Evolutionary conservation across 2,797 vertebrate species (phyloP).

Genomic region (Chrosomus eos): DNA sequence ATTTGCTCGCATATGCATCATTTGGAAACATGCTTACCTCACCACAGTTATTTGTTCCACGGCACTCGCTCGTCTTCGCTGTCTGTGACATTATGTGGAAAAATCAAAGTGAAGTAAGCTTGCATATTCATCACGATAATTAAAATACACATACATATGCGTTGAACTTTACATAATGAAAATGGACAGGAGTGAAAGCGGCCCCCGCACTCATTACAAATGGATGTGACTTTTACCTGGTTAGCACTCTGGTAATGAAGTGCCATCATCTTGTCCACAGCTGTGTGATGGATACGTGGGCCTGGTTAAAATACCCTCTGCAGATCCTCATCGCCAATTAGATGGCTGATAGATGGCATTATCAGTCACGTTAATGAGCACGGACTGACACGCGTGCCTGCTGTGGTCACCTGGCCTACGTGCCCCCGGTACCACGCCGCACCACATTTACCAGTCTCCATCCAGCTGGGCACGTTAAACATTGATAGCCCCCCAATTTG

Average conservation of each 20-base stretch:
- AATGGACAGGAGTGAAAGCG: constrained; percentile 58
- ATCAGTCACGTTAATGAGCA: constrained; percentile 85
- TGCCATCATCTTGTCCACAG: constrained; percentile 61
- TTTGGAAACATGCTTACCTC: background rate
- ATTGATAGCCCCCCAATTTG: constrained; percentile 22
- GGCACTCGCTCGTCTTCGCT: background rate
- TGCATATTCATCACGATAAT: constrained; percentile 63
- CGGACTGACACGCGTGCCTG: constrained; percentile 71
- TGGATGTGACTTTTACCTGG: constrained; percentile 66
- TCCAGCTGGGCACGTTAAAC: constrained; percentile 44
- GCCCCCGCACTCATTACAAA: constrained; percentile 60
- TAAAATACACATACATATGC: constrained; percentile 58
- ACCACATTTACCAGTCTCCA: constrained; percentile 31
- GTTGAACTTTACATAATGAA: constrained; percentile 64
- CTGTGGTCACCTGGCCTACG: constrained; percentile 55
- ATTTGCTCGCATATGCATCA: background rate
- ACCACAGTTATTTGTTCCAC: constrained; percentile 11
- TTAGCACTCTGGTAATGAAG: constrained; percentile 64
- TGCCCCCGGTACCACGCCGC: constrained; percentile 26
- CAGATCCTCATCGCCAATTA: constrained; percentile 80
- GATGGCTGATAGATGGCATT: constrained; percentile 78
- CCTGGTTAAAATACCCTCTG: constrained; percentile 81
- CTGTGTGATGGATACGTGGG: constrained; percentile 72
- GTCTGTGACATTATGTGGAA: constrained; percentile 38
- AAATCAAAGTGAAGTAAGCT: constrained; percentile 49